phyloP scores from a whole-genome alignment of 2,113 vertebrate species.

The Scytalopus superciliaris region DNA sequence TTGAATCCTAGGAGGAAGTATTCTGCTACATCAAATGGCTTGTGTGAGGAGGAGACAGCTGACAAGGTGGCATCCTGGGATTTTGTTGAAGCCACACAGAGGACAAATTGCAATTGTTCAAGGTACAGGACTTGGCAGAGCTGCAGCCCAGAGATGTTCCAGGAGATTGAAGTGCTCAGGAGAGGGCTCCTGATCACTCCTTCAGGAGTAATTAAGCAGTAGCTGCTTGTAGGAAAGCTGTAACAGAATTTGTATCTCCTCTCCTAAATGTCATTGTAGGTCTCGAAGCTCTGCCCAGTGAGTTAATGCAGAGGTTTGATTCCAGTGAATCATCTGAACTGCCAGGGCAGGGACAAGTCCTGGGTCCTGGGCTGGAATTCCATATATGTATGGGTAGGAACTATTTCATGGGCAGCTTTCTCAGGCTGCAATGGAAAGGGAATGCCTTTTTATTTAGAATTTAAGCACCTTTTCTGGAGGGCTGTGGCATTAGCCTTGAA shows the following conservation, averaged over 20 bases:
- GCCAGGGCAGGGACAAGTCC: background rate
- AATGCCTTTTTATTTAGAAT: background rate
- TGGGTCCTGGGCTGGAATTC: background rate
- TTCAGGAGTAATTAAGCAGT: slow-evolving; percentile 26
- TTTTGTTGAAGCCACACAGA: slow-evolving; percentile 91
- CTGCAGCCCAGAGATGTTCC: background rate
- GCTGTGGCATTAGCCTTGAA: background rate
- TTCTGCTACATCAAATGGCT: slow-evolving; percentile 85
- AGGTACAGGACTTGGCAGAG: slow-evolving; percentile 76
- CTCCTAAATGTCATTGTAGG: slow-evolving; percentile 41
- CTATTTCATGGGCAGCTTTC: background rate
- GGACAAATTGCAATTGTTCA: slow-evolving; percentile 91
- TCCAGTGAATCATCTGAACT: background rate
- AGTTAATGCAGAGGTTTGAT: background rate
- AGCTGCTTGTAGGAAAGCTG: background rate
- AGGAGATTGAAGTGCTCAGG: background rate
- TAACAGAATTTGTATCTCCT: background rate
- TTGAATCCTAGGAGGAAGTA: slow-evolving; percentile 87
- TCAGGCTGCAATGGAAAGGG: background rate
- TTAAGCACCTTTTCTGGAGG: background rate
- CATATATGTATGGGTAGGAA: background rate
- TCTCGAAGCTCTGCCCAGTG: slow-evolving; percentile 7
- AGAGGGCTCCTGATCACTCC: slow-evolving; percentile 5
- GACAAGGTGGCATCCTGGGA: slow-evolving; percentile 90
- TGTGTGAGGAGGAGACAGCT: slow-evolving; percentile 84